Base-by-base conservation (phyloP, 1,140 invertebrate genomes). In the Calliopsis andreniformis region DNA sequence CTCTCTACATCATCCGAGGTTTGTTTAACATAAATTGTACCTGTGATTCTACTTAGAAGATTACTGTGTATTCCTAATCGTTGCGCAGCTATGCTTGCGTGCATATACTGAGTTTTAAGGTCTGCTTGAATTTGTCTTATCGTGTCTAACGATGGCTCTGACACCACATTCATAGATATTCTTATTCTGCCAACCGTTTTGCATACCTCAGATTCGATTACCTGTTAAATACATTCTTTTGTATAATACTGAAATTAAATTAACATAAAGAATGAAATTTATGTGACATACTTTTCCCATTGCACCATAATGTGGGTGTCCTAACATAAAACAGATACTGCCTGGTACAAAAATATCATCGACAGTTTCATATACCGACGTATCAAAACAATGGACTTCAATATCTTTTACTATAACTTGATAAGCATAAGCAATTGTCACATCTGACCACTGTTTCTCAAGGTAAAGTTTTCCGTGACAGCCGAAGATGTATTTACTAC, bases 41-140 rank as follows among this genome's bases (percentile, higher is more conserved):
- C 97, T 0, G 97, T 98, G 18, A 99, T 94, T 28, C 97, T 94
- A 0, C 97, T 96, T 58, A 99, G 87, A 59, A 98, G 90, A 76
- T 95, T 93, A 0, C 93, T 87, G 56, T 93, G 94, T 71, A 98
- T 94, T 53, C 94, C 94, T 61, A 95, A 87, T 78, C 91, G 89
- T 71, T 93, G 92, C 1, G 94, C 93, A 23, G 86, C 88, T 59
- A 86, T 78, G 49, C 75, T 83, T 0, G 86, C 86, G 39, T 76
- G 72, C 89, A 92, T 91, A 55, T 88, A 92, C 42, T 84, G 87
- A 59, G 47, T 82, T 6, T 70, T 78, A 0, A 56, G 39, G 18
- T 88, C 64, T 0, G 39, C 3, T 6, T 88, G 80, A 2, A 83
- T 23, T 64, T 82, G 51, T 69, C 79, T 84, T 16, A 92, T 69